A percentile compares a stretch with the other conserved stretches of the same genome.
Evolutionary conservation across 2,113 vertebrate species (phyloP).

Genomic region (Siniperca chuatsi): DNA sequence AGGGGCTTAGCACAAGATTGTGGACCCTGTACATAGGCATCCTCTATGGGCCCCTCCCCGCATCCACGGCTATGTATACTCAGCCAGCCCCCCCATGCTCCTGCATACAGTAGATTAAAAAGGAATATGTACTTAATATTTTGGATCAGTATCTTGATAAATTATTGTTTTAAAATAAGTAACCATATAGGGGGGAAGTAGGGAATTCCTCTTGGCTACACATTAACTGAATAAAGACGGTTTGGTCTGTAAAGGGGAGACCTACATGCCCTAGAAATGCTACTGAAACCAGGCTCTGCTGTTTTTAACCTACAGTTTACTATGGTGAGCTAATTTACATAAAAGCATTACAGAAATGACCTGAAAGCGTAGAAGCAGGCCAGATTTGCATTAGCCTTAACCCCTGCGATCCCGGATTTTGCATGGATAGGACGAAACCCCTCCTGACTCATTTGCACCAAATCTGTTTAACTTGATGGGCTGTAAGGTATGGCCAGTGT

Average conservation of each 20-base stretch:
- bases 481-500: background rate
- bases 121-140: background rate
- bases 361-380: slow-evolving; percentile 15
- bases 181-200: background rate
- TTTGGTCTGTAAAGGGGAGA: slow-evolving; percentile 11
- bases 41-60: no score
- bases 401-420: background rate
- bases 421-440: background rate
- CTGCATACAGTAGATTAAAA: background rate
- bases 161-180: background rate
- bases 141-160: background rate
- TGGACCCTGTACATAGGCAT: no score
- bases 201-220: slow-evolving; percentile 35
- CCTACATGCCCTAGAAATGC: background rate
- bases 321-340: slow-evolving; percentile 54
- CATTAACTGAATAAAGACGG: slow-evolving; percentile 30
- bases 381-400: slow-evolving; percentile 50
- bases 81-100: no score
- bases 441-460: background rate
- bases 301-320: slow-evolving; percentile 2
- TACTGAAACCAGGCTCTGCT: background rate
- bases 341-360: slow-evolving; percentile 26
- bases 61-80: no score
- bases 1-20: no score
- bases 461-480: background rate